Base-by-base conservation (phyloP, 2,888 invertebrate species). In the Thecocarcelia acutangulata region DNA sequence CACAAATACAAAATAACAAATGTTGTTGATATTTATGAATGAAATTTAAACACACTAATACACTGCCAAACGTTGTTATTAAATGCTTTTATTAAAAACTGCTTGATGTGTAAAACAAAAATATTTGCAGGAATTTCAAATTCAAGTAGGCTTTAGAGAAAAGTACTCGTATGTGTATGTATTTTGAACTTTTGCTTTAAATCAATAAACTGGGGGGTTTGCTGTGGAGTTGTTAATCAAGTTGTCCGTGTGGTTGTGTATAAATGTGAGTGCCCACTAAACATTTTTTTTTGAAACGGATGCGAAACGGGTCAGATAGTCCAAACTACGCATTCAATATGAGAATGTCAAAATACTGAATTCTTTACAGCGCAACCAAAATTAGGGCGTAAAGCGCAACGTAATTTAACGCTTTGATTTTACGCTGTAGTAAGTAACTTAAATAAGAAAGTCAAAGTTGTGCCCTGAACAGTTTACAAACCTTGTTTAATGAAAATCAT, bases 31-130 rank as follows among this genome's bases (percentile, higher is more conserved):
- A 46, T 54, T 48, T 37, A 63, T 63, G 48, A 64, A 48, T 66
- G 15, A 50, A 52, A 59, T 61, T 42, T 37, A 24, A 42, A 54
- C 24, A 54, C 40, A 33, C 33, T 5, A 33, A 33, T 40, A 59
- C 59, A 24, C 21, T 24, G 5, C 0, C 13, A 50, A 13, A 50
- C 13, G n/a, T n/a, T n/a, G n/a, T n/a, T n/a, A n/a, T n/a, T n/a
- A n/a, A n/a, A n/a, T n/a, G n/a, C n/a, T n/a, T 52, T 24, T 50
- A 28, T 42, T 50, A 37, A 33, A 21, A 73, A 64, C 50, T 70
- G 54, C 50, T 54, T 24, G 17, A 66, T 44, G 44, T 70, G 21
- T 44, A 44, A 73, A 12, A 56, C 33, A 37, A 13, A 21, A 74
- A 56, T 46, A 46, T 48, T 1, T 54, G 11, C 17, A 17, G 33